Base-by-base conservation (phyloP, 2,888 invertebrate species). In the Pammene aurita region DNA sequence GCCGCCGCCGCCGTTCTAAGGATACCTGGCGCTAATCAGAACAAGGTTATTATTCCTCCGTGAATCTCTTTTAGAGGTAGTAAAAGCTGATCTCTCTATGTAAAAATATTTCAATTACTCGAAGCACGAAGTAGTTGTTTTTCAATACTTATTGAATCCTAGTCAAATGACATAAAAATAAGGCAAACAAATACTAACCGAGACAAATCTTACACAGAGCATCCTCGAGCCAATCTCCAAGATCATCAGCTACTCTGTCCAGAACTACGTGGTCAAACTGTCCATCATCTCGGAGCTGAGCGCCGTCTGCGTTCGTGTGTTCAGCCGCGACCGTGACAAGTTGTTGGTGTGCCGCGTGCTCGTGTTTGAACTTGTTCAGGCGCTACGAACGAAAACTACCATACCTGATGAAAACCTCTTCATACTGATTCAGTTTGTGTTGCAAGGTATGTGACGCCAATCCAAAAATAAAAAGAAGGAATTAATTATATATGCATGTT, bases 171-270 rank as follows among this genome's bases (percentile, higher is more conserved):
- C 26, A 26, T 26, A 26, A 26, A 26, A 26, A 26, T 26, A 26
- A 26, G 26, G 26, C 26, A 26, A n/a, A 26, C 4, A 26, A 4
- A 26, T 26, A 26, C 26, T 26, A 26, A 26, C 26, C 13, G 34
- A 13, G 0, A 35, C 13, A 7, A 54, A 34, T 52, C 67, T 67
- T 71, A 84, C 87, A 67, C 86, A 96, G 95, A 96, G 96, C 16
- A 94, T 99, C 74, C 92, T 99, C 78, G 99, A 99, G 82, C 98
- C 98, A 2, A 98, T 99, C 84, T 97, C 98, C 0, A 99, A 99
- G 93, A 95, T 99, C 73, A 88, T 99, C 70, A 97, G 97, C 83
- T 97, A 96, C 87, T 95, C 97, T n/a, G 95, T 99, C 70, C 98
- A 98, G 88, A 96, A 97, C 83, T 96, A 96, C 76, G 94, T 95